Evolutionary conservation across 2,113 vertebrate genomes (phyloP), one percentile per base, ranked within the genome.

Genomic region (Petromus typicus): DNA sequence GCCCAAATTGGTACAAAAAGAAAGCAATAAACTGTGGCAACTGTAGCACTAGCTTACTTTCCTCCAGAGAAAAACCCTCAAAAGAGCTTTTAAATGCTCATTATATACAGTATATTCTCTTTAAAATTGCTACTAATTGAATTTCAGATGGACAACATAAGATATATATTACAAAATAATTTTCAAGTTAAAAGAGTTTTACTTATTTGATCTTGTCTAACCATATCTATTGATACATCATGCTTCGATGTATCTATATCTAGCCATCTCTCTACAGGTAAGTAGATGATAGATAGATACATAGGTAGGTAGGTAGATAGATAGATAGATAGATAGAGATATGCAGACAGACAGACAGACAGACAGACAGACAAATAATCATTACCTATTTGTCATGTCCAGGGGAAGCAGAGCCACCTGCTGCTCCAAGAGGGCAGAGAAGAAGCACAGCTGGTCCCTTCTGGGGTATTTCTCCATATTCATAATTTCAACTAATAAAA

Each of bases 141-240:
- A 34, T 48, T 93, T 92, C 3, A 83, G 25, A 87, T 20, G 76
- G 5, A 20, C 16, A 92, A 22, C 11, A 5, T 66, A n/a, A 84
- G 23, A 71, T 57, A 87, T 22, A 6, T 76, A 10, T 10, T 59
- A 45, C 23, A 86, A 78, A 88, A 78, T 90, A 81, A 81, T 69
- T 92, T 92, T 90, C 27, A 66, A 9, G 34, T 78, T 76, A 54
- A 88, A 56, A 78, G 1, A 57, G 71, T 32, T 86, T 81, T 61
- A 57, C 4, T 3, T 32, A 88, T 4, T 87, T 85, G 48, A 43
- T 17, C 25, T 95, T 48, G 4, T 20, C 16, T 94, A 40, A 12
- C 5, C 10, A 51, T 59, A 32, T 1, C 2, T 17, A 51, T 51
- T 7, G 48, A 51, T 51, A 51, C 10, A 51, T 51, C 48, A 17